A percentile compares a stretch with the other conserved stretches of the same genome.
Evolutionary conservation across 2,888 invertebrate species (phyloP).

Genomic region (Pecten maximus): DNA sequence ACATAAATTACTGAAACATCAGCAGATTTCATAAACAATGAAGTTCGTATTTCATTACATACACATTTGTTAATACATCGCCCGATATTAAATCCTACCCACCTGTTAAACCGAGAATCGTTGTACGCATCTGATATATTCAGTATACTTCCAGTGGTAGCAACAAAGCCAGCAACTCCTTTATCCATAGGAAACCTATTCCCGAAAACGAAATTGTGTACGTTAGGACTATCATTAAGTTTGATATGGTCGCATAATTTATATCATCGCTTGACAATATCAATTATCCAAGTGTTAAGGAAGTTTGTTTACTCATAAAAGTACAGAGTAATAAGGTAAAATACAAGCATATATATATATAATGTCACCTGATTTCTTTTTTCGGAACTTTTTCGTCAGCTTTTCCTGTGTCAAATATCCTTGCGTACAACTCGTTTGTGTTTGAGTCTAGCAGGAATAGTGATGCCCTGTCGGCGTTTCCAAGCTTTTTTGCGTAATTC

Average conservation of each 20-base stretch:
- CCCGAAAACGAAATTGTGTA: too few relatives aligned
- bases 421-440: constrained; percentile 90
- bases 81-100: constrained; percentile 38
- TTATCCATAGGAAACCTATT: constrained; percentile 83
- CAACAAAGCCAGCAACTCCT: constrained; percentile 93
- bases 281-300: too few relatives aligned
- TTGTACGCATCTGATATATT: constrained; percentile 92
- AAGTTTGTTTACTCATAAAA: too few relatives aligned
- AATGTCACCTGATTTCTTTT: constrained; percentile 75
- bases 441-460: constrained; percentile 90
- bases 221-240: background rate
- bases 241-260: too few relatives aligned
- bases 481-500: constrained; percentile 91
- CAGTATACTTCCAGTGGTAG: constrained; percentile 89
- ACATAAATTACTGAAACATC: too few relatives aligned
- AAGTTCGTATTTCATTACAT: too few relatives aligned
- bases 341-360: background rate
- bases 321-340: too few relatives aligned
- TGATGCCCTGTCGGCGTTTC: constrained; percentile 92
- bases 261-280: too few relatives aligned
- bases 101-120: constrained; percentile 89
- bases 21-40: too few relatives aligned
- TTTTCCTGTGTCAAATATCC: constrained; percentile 88
- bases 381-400: constrained; percentile 67
- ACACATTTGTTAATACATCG: too few relatives aligned